Conservation (phyloP, 1,140 invertebrate species). For the Drosophila littoralis region DNA sequence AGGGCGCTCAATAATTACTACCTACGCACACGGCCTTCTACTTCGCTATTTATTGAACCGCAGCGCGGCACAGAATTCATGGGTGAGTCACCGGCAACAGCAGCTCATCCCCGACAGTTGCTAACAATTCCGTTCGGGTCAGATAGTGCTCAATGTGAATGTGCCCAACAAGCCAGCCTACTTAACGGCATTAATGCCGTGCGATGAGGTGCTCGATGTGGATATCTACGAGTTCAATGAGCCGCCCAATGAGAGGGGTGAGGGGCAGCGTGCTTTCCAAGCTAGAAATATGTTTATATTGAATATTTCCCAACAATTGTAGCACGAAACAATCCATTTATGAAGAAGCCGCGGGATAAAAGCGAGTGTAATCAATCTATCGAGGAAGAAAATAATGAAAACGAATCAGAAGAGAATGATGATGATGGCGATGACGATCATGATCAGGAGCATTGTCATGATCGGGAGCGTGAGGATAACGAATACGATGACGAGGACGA, state of each 20-base stretch:
- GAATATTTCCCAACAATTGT: not conserved
- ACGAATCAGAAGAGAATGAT: not conserved
- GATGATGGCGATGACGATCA: not conserved
- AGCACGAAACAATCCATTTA: not conserved
- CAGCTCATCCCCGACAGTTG: not conserved
- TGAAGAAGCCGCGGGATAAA: not conserved
- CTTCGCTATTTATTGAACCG: conserved; percentile 14
- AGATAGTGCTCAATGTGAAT: conserved; percentile 3
- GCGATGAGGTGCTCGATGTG: conserved; percentile 27
- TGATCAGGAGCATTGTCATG: no score
- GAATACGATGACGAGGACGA: not conserved
- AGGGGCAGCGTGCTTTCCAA: no score
- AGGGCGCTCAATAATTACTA: conserved; percentile 39
- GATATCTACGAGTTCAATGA: conserved; percentile 40
- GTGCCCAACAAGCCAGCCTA: conserved; percentile 24
- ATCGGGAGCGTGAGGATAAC: not conserved
- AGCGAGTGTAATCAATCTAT: not conserved
- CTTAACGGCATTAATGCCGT: conserved; percentile 44
- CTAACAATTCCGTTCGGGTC: not conserved
- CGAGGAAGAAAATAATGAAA: not conserved
- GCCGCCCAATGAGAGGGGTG: conserved; percentile 7
- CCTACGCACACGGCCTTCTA: not conserved
- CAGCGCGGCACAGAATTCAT: not conserved
- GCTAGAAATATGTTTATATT: not conserved
- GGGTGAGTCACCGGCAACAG: not conserved